These are phyloP conservation scores for Listronotus bonariensis DNA, from an alignment of 1,140 invertebrate genomes.

Conservation along the genomic window DNA sequence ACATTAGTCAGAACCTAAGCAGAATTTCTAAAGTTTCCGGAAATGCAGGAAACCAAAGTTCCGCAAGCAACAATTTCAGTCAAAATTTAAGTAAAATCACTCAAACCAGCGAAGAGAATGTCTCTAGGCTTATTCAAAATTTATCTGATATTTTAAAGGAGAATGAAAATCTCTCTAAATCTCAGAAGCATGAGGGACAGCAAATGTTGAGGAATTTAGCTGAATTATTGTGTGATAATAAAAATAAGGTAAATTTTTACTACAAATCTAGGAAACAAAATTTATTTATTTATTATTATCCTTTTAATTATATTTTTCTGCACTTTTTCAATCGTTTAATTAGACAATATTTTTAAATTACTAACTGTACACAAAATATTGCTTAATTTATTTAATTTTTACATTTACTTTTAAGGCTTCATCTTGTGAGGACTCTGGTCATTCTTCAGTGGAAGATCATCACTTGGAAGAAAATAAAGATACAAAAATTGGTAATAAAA, in stretches of 20 bases:
- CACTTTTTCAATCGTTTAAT: no score
- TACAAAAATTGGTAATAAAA: neutral
- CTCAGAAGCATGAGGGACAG: neutral
- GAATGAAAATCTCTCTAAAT: neutral
- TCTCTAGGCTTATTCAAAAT: conserved; percentile 1
- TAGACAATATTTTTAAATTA: no score
- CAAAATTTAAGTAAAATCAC: conserved; percentile 5
- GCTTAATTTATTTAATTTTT: no score
- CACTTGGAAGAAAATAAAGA: neutral
- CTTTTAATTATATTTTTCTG: no score
- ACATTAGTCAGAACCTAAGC: neutral
- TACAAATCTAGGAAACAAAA: no score
- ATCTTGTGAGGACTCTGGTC: conserved; percentile 14
- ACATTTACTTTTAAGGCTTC: neutral
- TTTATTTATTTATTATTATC: no score
- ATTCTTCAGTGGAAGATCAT: conserved; percentile 15
- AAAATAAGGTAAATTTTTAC: conserved; percentile 4
- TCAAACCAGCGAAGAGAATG: neutral
- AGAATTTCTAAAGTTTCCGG: neutral
- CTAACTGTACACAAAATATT: no score
- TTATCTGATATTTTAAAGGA: conserved; percentile 7
- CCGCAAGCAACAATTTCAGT: conserved; percentile 1
- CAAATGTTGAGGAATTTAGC: neutral
- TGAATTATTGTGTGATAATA: neutral
- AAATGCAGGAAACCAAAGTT: neutral